Conservation (phyloP, 2,113 vertebrate species). For the Vireo altiloquus region DNA sequence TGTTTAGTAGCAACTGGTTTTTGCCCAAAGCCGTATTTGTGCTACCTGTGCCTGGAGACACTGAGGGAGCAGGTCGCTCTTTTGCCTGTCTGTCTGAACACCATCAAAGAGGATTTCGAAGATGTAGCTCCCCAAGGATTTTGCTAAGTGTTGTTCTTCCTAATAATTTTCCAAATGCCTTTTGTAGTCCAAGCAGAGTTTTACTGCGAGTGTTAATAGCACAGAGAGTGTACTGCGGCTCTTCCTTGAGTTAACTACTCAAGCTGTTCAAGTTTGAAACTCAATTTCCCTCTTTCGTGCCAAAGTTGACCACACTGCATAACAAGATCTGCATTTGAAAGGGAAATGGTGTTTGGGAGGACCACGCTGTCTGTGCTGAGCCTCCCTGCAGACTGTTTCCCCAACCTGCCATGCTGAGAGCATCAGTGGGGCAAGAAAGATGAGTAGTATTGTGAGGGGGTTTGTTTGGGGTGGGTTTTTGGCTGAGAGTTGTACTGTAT, state of each 20-base stretch:
- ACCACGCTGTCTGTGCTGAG: fast-evolving
- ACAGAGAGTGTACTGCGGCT: not conserved
- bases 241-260: not conserved
- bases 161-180: conserved; percentile 4
- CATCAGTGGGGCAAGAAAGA: not conserved
- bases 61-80: fast-evolving
- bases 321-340: not conserved
- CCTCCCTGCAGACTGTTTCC: not conserved
- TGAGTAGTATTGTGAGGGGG: not conserved
- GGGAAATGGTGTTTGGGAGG: not conserved
- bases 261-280: not conserved
- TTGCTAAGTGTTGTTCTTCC: conserved; percentile 23
- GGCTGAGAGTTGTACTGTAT: not conserved
- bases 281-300: not conserved
- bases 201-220: not conserved
- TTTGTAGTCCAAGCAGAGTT: not conserved
- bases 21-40: not conserved
- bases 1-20: not conserved
- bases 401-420: not conserved
- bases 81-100: not conserved
- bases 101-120: not conserved
- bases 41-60: not conserved
- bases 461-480: not conserved
- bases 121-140: conserved; percentile 13
- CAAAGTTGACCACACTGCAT: not conserved